Conservation (phyloP, 1,140 invertebrate genomes). For the Apis laboriosa region DNA sequence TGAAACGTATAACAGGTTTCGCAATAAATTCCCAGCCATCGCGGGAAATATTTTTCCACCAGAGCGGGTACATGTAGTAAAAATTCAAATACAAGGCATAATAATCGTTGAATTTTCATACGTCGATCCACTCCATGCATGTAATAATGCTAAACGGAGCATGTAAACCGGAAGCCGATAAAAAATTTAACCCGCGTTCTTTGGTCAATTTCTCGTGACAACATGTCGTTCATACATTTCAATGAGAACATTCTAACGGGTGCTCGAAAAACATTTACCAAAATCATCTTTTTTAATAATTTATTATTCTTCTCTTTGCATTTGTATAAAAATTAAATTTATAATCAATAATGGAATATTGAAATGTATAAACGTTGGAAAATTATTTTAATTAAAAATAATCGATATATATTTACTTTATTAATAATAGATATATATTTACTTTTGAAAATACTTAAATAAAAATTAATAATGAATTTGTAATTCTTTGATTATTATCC, state of each 20-base stretch:
- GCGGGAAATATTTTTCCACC: background rate
- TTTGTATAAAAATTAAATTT: no score
- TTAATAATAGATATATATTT: no score
- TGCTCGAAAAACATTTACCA: background rate
- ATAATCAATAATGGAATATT: no score
- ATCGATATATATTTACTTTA: no score
- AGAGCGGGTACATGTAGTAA: background rate
- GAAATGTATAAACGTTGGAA: no score
- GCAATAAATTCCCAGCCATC: background rate
- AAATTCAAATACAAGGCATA: conserved; percentile 31
- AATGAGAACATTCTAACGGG: conserved; percentile 24
- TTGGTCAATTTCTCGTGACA: conserved; percentile 40
- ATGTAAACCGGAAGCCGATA: conserved; percentile 30
- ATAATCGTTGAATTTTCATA: conserved; percentile 49
- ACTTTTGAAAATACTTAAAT: no score
- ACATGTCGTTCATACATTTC: conserved; percentile 44
- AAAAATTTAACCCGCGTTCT: conserved; percentile 36
- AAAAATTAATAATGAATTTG: no score
- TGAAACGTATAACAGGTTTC: conserved; percentile 4
- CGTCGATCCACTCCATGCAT: background rate
- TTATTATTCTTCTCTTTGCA: no score
- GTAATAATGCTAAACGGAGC: conserved; percentile 47
- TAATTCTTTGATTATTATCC: no score
- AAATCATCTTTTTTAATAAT: no score
- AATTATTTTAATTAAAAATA: no score